These are phyloP conservation scores for Melinaea marsaeus DNA, from an alignment of 2,888 invertebrate species.

Conservation along the genomic window DNA sequence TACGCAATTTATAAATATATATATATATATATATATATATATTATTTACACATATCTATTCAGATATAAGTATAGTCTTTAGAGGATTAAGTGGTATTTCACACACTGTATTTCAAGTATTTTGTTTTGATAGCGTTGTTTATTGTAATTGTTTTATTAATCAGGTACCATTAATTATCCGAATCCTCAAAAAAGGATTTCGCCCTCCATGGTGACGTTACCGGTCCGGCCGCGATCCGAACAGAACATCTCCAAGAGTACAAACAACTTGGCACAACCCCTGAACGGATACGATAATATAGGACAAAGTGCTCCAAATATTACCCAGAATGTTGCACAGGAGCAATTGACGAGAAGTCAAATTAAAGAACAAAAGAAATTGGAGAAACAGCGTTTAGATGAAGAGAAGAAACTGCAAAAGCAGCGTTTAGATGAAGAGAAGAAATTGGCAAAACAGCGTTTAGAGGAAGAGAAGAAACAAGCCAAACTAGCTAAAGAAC, in stretches of 20 bases:
- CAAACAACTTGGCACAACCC: conserved; percentile 43
- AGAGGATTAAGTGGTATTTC: too few relatives aligned
- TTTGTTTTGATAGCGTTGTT: not conserved
- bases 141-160: conserved; percentile 18
- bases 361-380: conserved; percentile 48
- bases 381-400: conserved; percentile 49
- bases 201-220: conserved; percentile 46
- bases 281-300: conserved; percentile 36
- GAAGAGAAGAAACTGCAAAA: conserved; percentile 51
- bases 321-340: conserved; percentile 42
- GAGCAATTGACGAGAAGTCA: conserved; percentile 40
- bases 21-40: not conserved
- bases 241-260: conserved; percentile 49
- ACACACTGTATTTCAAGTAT: too few relatives aligned
- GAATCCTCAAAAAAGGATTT: conserved; percentile 43
- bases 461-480: conserved; percentile 49
- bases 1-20: conserved; percentile 36
- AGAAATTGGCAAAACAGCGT: conserved; percentile 45
- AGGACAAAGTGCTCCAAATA: conserved; percentile 45
- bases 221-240: conserved; percentile 33
- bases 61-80: not conserved
- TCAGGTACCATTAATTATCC: conserved; percentile 42
- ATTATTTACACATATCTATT: not conserved
- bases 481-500: conserved; percentile 44
- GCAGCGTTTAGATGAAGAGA: conserved; percentile 48